Percentiles rank a stretch among this genome's conserved stretches.
phyloP scores from a whole-genome alignment of 2,888 invertebrate genomes.

The Dryobotodes eremita region DNA sequence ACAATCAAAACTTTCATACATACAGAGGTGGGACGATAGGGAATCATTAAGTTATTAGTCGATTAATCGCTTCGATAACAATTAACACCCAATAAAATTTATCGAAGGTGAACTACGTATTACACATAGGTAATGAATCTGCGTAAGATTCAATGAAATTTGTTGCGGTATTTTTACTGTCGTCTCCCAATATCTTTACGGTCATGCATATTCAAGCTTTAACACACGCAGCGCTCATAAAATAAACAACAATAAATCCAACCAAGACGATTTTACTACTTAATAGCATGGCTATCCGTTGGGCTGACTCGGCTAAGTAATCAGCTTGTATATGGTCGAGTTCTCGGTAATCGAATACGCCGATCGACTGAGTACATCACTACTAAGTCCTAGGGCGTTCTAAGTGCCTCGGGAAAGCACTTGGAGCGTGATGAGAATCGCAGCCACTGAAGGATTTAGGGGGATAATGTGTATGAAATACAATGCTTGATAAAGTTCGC shows the following conservation, averaged over 20 bases:
- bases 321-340: slow-evolving; percentile 62
- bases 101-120: slow-evolving; percentile 32
- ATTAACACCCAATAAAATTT: slow-evolving; percentile 64
- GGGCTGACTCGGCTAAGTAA: slow-evolving; percentile 60
- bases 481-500: slow-evolving; percentile 51
- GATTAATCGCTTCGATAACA: slow-evolving; percentile 57
- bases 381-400: slow-evolving; percentile 64
- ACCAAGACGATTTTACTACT: slow-evolving; percentile 44
- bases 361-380: slow-evolving; percentile 63
- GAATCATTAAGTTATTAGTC: slow-evolving; percentile 49
- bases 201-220: slow-evolving; percentile 42
- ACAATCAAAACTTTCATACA: slow-evolving; percentile 60
- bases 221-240: slow-evolving; percentile 33
- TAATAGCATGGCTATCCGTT: slow-evolving; percentile 40
- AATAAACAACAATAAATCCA: slow-evolving; percentile 55
- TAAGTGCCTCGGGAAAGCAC: slow-evolving; percentile 61
- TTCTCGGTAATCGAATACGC: slow-evolving; percentile 65
- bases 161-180: slow-evolving; percentile 6
- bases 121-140: slow-evolving; percentile 21
- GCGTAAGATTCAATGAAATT: slow-evolving; percentile 4
- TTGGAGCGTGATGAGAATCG: slow-evolving; percentile 65
- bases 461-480: slow-evolving; percentile 64
- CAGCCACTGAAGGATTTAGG: slow-evolving; percentile 58
- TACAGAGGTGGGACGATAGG: slow-evolving; percentile 53
- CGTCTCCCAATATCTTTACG: slow-evolving; percentile 23